Base-by-base conservation (phyloP, 2,113 vertebrate species). In the Oncorhynchus clarkii region DNA sequence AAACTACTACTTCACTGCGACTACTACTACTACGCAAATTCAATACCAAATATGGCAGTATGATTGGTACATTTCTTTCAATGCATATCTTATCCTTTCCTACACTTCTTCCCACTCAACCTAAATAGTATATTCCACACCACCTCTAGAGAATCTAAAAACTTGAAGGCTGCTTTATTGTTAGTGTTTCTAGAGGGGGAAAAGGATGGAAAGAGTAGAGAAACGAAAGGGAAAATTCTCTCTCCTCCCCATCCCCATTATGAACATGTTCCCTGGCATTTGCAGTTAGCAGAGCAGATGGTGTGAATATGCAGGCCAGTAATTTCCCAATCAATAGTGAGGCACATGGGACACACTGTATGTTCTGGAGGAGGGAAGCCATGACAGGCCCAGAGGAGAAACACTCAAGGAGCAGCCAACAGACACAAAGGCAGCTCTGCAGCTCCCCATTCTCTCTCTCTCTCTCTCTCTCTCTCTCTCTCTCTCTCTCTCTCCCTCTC, bases 311-410 rank as follows among this genome's bases (percentile, higher is more conserved):
- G 95, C 91, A 95, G 93, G 94, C 94, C 93, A 93, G 93, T 91
- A 90, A 93, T 94, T 94, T 94, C 94, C 94, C 92, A 94, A 95
- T 95, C 94, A 95, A 94, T 95, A 95, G 89, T 60, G 85, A 88
- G 92, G 88, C 94, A 93, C 93, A 93, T 92, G 94, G 95, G 93
- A 94, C 93, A 8, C 92, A 93, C 93, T 93, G 92, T 93, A 94
- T 93, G 92, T 93, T 94, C 92, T 93, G 91, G 92, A 92, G 94
- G 91, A 94, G 88, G 85, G 88, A 95, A 92, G 92, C 91, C 93
- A 88, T 92, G 92, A 93, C 94, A 94, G 89, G 92, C 94, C 93
- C 93, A 93, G 93, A 93, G 92, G 82, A 82, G 74, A 79, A 65
- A 54, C 88, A 90, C 92, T 93, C 92, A 94, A 94, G 92, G 92